Base-by-base conservation (phyloP, 1,140 invertebrate species). In the Apis dorsata region DNA sequence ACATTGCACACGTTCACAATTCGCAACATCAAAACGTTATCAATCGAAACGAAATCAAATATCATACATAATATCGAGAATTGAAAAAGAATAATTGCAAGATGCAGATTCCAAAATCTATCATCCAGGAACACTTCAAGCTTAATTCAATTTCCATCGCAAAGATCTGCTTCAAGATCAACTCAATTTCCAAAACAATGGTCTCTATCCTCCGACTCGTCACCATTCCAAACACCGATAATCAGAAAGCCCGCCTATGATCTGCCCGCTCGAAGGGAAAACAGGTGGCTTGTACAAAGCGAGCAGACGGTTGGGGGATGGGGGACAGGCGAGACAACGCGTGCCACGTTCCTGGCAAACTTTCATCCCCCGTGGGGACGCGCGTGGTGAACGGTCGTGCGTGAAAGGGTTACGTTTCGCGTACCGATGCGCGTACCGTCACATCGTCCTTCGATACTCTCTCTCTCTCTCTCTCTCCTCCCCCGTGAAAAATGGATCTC, bases 401-500 rank as follows among this genome's bases (percentile, higher is more conserved):
- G 85, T 44, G 49, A 77, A 60, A 68, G 63, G 81, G 72, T 62
- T 68, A 68, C 72, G 68, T 68, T 72, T 62, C 19, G 24, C 17
- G n/a, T 49, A 19, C 15, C 2, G n/a, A 5, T 5, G 34, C 21
- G 13, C 11, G 62, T 28, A 19, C 24, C n/a, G 17, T n/a, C 15
- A 34, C 55, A 24, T 51, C 51, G 49, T n/a, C 19, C 19, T 21
- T 9, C 19, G 34, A 24, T 63, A 28, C 51, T 34, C 24, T 28
- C 63, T 17, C 63, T 15, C 13, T 17, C 63, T 15, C 13, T 34
- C 8, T 28, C 15, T 5, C 1, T 8, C 62, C 82, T 53, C 84
- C 76, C 71, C 83, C 83, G 75, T 86, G 57, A 68, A 84, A 86
- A 87, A 84, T 84, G 77, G 85, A 87, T 84, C 69, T 55, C 76